Evolutionary conservation across 2,888 invertebrate species (phyloP), one percentile per base, ranked within the genome.

Genomic region (Xestia c-nigrum): DNA sequence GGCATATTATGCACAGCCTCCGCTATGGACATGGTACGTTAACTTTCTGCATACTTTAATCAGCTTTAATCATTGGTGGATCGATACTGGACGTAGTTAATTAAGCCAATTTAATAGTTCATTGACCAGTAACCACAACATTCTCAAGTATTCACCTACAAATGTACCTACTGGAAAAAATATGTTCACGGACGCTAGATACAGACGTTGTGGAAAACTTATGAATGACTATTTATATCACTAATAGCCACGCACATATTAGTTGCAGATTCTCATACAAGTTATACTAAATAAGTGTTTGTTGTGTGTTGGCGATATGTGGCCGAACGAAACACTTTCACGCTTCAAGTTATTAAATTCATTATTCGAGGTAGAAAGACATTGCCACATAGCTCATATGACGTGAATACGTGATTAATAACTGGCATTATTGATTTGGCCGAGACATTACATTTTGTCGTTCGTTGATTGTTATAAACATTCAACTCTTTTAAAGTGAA

Each of bases 1-100:
- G 97, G 97, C 74, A 97, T 98, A 79, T 93, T 97, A 87, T 98
- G 98, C 89, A 97, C 98, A 0, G 98, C 98, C 7, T 98, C 98
- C 0, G 98, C 98, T 31, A 98, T 98, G 98, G 98, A 98, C 92
- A 97, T 97, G 95, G 98, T 98, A 95, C 93, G 90, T 88, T 67
- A 70, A 67, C 24, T 74, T 66, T 38, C 46, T 66, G 57, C 59
- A 38, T 77, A 74, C 10, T 57, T 59, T 31, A 50, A n/a, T 64
- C 59, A 72, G n/a, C 59, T 16, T n/a, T 72, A 63, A 75, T 61
- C 0, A 74, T 43, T 70, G 9, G 7, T 69, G 19, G n/a, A 3
- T 10, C 5, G 40, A 61, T 61, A 71, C 31, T 14, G 19, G 5
- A 61, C 24, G 40, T 21, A 66, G 46, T 21, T 46, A 61, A 81